Conservation (phyloP, 2,113 vertebrate species). For the Pseudolaguvia tuberculata region DNA sequence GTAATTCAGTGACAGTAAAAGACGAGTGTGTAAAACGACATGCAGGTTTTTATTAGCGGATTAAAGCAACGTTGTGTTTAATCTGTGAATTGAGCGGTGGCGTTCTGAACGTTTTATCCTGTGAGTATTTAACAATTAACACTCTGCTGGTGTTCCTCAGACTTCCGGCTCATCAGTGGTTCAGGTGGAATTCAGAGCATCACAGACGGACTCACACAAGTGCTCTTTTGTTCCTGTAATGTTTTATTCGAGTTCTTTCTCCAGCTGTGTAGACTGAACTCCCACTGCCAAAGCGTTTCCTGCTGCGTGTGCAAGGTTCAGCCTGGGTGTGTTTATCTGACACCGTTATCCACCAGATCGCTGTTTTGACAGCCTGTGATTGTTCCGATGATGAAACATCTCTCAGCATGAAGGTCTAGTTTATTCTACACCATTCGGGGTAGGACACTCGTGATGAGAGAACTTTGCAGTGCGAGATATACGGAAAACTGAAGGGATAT, state of each 20-base stretch:
- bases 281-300: conserved; percentile 35
- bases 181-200: neutral
- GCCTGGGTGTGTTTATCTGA: conserved; percentile 35
- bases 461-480: neutral
- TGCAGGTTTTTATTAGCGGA: conserved; percentile 29
- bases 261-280: conserved; percentile 69
- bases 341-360: conserved; percentile 16
- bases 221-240: conserved; percentile 47
- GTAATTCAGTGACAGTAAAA: conserved; percentile 26
- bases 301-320: conserved; percentile 34
- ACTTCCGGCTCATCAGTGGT: neutral
- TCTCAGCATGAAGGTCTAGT: conserved; percentile 10
- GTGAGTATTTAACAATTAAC: neutral
- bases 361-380: conserved; percentile 33
- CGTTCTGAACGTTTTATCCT: neutral
- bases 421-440: neutral
- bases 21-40: conserved; percentile 15
- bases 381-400: conserved; percentile 35
- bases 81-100: neutral
- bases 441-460: conserved; percentile 19
- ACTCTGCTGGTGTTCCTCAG: neutral
- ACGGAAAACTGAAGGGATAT: conserved; percentile 15
- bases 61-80: conserved; percentile 32
- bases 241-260: conserved; percentile 49
- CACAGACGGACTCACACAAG: neutral